Evolutionary conservation across 2,113 vertebrate genomes (phyloP), one percentile per base, ranked within the genome.

Genomic region (Oryzias javanicus): DNA sequence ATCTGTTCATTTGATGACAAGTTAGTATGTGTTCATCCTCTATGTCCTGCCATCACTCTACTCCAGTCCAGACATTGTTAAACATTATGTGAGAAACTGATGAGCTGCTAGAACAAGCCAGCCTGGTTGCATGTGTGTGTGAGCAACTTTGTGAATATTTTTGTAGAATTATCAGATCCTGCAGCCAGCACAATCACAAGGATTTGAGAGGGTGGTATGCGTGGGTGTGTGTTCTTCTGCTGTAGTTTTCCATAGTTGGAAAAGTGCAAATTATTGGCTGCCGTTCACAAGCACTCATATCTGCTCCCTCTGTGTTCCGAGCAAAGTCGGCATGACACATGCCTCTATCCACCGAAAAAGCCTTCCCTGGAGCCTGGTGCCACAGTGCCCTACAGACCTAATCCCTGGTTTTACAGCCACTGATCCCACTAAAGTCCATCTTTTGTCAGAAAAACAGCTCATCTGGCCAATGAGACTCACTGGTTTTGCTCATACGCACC

Each of bases 351-450:
- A 24, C 50, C 59, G 49, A 64, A 67, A 88, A 83, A 67, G 70
- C 55, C 60, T 13, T 18, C 56, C 79, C 72, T 60, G 67, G 53
- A 71, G 77, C 69, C 64, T 72, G 65, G 24, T 47, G 60, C 68
- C 58, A 58, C 72, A 82, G 76, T 73, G 68, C 67, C 78, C 80
- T 86, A 84, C 81, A 78, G 55, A 42, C 49, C 57, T 90, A 91
- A 92, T 91, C 88, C 81, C 55, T 0, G 52, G 67, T 71, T n/a
- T 90, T 81, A 88, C 44, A 50, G 56, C 42, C 75, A 61, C 76
- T 89, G 87, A 85, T 88, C 81, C 65, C 74, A 14, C 59, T 45
- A 67, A 86, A 86, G 62, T 76, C 80, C 64, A 60, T 66, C 74
- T 69, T 86, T 91, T 91, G 85, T 90, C 29, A 64, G 70, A 44